Percentiles rank a stretch among this genome's conserved stretches.
phyloP scores from a whole-genome alignment of 2,797 vertebrate species.

The Phoebastria nigripes region DNA sequence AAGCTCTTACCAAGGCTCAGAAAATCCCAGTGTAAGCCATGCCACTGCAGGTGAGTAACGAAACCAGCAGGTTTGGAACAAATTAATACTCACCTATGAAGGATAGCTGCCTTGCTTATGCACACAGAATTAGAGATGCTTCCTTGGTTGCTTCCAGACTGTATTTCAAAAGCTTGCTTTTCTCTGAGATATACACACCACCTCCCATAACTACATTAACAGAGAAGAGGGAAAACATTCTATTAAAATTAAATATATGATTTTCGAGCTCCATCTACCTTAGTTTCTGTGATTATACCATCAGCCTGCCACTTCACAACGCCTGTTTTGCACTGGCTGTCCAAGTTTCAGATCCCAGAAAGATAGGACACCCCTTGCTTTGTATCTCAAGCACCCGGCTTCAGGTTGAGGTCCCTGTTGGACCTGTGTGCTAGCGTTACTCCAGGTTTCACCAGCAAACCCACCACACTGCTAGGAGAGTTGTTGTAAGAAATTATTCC shows the following conservation, averaged over 20 bases:
- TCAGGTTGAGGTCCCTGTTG: neutral
- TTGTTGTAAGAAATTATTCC: neutral
- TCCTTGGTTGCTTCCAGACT: neutral
- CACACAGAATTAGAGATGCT: neutral
- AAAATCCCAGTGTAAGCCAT: slow-evolving; percentile 15
- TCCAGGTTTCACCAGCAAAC: neutral
- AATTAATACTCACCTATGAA: neutral
- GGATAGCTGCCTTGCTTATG: neutral
- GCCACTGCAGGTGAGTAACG: slow-evolving; percentile 58
- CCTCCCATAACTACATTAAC: neutral
- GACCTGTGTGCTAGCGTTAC: neutral
- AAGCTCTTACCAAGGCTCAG: slow-evolving; percentile 36
- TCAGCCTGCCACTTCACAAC: neutral
- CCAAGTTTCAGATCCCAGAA: neutral
- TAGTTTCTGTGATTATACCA: neutral
- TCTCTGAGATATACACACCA: neutral
- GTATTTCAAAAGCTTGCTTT: neutral
- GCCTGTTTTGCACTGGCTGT: neutral
- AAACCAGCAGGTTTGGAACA: neutral
- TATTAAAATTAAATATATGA: neutral
- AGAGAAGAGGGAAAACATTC: neutral
- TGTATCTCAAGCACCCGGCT: neutral
- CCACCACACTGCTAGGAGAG: neutral
- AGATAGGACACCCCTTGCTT: neutral
- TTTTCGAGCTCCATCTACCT: neutral